phyloP scores from a whole-genome alignment of 2,797 vertebrate genomes.

The Enteromius anoplus region DNA sequence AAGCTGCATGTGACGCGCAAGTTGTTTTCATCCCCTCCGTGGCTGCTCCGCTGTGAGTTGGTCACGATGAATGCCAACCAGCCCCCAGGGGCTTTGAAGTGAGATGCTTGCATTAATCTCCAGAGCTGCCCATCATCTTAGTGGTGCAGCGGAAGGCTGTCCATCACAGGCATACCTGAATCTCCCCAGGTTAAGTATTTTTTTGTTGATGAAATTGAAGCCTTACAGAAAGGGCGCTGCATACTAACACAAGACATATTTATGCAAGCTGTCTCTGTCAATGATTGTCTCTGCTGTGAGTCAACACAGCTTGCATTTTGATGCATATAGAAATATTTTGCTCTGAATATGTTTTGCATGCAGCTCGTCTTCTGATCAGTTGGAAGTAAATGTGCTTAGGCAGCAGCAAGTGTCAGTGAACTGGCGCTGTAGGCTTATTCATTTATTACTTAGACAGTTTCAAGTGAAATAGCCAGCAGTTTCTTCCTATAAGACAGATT shows the following conservation, averaged over 20 bases:
- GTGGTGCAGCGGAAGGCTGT: conserved; percentile 24
- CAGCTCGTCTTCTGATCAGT: background rate
- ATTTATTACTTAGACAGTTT: background rate
- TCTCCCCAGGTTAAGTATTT: background rate
- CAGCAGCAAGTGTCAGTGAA: background rate
- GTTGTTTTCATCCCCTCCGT: conserved; percentile 42
- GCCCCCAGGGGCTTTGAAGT: conserved; percentile 50
- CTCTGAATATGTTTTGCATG: background rate
- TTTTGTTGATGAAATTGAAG: conserved; percentile 1
- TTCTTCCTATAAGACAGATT: background rate
- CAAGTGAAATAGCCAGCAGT: background rate
- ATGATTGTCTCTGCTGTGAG: conserved; percentile 18
- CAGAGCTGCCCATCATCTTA: conserved; percentile 53
- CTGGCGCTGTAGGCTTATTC: background rate
- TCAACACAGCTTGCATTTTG: conserved; percentile 36
- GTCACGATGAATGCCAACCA: conserved; percentile 55
- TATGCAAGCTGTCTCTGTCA: conserved; percentile 6
- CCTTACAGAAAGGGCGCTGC: conserved; percentile 3
- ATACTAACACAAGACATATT: conserved; percentile 10
- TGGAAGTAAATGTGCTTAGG: conserved; percentile 8
- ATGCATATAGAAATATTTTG: conserved; percentile 28
- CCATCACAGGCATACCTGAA: conserved; percentile 26
- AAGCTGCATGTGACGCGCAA: conserved; percentile 37
- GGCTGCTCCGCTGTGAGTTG: conserved; percentile 31
- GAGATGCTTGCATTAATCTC: conserved; percentile 57